Percentiles rank a stretch among this genome's conserved stretches.
Evolutionary conservation across 2,888 invertebrate species (phyloP).

Genomic region (Hipparchia semele): DNA sequence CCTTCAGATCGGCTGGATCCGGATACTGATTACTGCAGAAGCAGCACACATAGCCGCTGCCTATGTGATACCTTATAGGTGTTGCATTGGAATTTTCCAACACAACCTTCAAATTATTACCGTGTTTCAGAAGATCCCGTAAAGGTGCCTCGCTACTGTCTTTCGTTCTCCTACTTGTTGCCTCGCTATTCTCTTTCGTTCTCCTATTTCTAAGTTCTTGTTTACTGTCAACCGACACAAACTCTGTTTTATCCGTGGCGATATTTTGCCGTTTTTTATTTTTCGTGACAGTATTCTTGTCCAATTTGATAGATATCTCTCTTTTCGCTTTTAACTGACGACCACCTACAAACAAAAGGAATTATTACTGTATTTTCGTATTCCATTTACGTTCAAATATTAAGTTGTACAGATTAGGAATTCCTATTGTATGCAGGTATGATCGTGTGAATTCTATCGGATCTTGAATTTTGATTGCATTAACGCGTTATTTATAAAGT

Average conservation of each 20-base stretch:
- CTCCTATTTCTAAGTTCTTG: not conserved
- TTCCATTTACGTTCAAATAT: slow-evolving; percentile 2
- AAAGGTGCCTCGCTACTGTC: slow-evolving; percentile 13
- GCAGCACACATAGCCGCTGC: slow-evolving; percentile 43
- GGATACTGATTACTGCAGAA: slow-evolving; percentile 43
- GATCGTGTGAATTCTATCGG: not conserved
- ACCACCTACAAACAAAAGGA: slow-evolving; percentile 29
- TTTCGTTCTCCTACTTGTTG: not conserved
- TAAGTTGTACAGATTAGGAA: slow-evolving; percentile 10
- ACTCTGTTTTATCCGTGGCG: slow-evolving; percentile 5
- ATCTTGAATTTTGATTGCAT: not conserved
- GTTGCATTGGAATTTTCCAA: slow-evolving; percentile 45
- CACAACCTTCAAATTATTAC: slow-evolving; percentile 22
- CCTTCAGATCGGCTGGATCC: slow-evolving; percentile 46
- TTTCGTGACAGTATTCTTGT: slow-evolving; percentile 14
- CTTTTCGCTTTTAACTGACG: slow-evolving; percentile 25
- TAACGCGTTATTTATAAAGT: not conserved
- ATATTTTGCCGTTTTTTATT: slow-evolving; percentile 9
- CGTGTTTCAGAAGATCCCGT: slow-evolving; percentile 18
- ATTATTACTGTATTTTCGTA: slow-evolving; percentile 23
- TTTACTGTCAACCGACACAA: not conserved
- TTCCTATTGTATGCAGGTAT: slow-evolving; percentile 27
- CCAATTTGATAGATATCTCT: slow-evolving; percentile 20
- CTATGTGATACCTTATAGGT: slow-evolving; percentile 49
- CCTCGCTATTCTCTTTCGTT: slow-evolving; percentile 9